phyloP scores from a whole-genome alignment of 1,140 invertebrate species.

The Acromyrmex charruanus region DNA sequence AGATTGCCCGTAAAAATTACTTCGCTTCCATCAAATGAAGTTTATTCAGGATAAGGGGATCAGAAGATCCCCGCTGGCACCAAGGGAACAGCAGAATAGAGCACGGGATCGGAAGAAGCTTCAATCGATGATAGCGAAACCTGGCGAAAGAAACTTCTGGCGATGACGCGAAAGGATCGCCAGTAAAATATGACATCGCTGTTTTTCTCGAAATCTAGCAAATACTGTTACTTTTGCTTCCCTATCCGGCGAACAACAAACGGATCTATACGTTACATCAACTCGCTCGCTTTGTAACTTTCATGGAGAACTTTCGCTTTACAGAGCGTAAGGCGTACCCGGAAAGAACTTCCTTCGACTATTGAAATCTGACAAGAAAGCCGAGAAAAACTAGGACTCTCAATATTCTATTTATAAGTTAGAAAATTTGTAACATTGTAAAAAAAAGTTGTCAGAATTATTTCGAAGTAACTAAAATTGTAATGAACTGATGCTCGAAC shows the following conservation, averaged over 20 bases:
- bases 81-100: background rate
- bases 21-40: slow-evolving; percentile 34
- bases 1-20: slow-evolving; percentile 31
- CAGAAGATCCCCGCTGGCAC: background rate
- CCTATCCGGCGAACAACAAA: slow-evolving; percentile 10
- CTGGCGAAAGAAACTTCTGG: slow-evolving; percentile 47
- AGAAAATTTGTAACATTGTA: background rate
- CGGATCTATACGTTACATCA: slow-evolving; percentile 40
- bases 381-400: background rate
- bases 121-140: slow-evolving; percentile 31
- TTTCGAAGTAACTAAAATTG: background rate
- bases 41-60: slow-evolving; percentile 26
- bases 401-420: background rate
- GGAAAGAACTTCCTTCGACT: background rate
- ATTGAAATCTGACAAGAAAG: slow-evolving; percentile 9
- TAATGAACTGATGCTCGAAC: background rate
- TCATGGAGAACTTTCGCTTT: slow-evolving; percentile 25
- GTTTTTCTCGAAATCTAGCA: slow-evolving; percentile 14
- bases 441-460: background rate
- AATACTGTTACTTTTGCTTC: slow-evolving; percentile 36
- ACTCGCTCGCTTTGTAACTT: slow-evolving; percentile 11
- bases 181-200: slow-evolving; percentile 57
- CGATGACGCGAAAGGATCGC: slow-evolving; percentile 8
- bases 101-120: background rate
- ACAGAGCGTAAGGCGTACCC: background rate